Conservation (phyloP, 2,113 vertebrate genomes). For the Cyprinodon tularosa region DNA sequence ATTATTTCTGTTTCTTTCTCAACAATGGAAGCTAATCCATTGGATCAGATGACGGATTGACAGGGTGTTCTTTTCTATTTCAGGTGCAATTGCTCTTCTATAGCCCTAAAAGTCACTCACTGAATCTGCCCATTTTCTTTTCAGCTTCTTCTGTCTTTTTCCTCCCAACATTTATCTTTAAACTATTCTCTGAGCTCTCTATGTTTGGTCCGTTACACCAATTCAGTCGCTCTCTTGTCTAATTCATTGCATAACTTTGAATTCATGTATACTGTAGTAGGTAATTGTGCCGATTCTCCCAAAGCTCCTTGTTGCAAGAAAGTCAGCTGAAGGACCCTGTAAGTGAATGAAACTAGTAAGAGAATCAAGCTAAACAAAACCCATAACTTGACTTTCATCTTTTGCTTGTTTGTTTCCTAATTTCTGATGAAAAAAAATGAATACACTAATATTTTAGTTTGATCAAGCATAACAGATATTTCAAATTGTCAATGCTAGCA, state of each 20-base stretch:
- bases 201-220: neutral
- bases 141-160: neutral
- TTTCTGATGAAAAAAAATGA: neutral
- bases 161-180: neutral
- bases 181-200: slow-evolving; percentile 1
- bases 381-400: neutral
- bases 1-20: slow-evolving; percentile 10
- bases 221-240: neutral
- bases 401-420: neutral
- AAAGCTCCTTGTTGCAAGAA: neutral
- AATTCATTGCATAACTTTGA: neutral
- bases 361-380: neutral
- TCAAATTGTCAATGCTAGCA: neutral
- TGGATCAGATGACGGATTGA: slow-evolving; percentile 4
- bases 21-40: neutral
- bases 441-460: neutral
- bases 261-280: neutral
- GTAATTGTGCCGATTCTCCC: neutral
- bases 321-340: neutral
- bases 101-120: slow-evolving; percentile 3
- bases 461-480: neutral
- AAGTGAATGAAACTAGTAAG: neutral
- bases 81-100: slow-evolving; percentile 4
- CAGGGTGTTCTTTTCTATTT: neutral
- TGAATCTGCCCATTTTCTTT: neutral